phyloP scores from a whole-genome alignment of 1,140 invertebrate genomes.

The Lineus longissimus region DNA sequence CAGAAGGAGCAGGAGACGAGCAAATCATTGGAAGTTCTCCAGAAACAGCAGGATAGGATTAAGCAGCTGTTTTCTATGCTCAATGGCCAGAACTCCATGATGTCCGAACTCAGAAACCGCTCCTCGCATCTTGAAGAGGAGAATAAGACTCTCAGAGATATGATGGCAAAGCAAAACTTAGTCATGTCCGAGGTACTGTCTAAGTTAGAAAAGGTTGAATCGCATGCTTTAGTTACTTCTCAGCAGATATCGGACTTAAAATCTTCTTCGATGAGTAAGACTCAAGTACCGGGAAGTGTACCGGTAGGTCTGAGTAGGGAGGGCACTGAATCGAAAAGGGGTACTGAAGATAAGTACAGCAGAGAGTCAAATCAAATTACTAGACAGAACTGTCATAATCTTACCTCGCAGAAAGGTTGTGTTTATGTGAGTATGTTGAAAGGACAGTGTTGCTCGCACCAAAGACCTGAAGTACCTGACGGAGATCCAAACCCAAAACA shows the following conservation, averaged over 20 bases:
- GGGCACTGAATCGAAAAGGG: too few relatives aligned
- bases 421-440: not conserved
- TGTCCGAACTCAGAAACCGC: conserved; percentile 26
- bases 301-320: too few relatives aligned
- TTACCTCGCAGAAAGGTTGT: too few relatives aligned
- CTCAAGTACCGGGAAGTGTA: too few relatives aligned
- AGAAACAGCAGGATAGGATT: conserved; percentile 33
- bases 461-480: too few relatives aligned
- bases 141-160: not conserved
- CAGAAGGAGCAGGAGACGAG: not conserved
- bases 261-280: too few relatives aligned
- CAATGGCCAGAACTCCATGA: conserved; percentile 28
- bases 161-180: not conserved
- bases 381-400: too few relatives aligned
- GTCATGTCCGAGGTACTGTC: not conserved
- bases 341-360: too few relatives aligned
- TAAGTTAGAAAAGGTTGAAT: not conserved
- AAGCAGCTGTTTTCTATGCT: conserved; percentile 27
- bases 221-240: too few relatives aligned
- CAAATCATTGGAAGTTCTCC: conserved; percentile 24
- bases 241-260: too few relatives aligned
- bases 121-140: conserved; percentile 24
- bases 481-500: too few relatives aligned
- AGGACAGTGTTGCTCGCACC: not conserved
- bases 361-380: too few relatives aligned